A percentile compares a stretch with the other conserved stretches of the same genome.
These are phyloP conservation scores for Amphimedon queenslandica DNA, from an alignment of 37 sponge, comb jelly and placozoan genomes.

Conservation along the genomic window DNA sequence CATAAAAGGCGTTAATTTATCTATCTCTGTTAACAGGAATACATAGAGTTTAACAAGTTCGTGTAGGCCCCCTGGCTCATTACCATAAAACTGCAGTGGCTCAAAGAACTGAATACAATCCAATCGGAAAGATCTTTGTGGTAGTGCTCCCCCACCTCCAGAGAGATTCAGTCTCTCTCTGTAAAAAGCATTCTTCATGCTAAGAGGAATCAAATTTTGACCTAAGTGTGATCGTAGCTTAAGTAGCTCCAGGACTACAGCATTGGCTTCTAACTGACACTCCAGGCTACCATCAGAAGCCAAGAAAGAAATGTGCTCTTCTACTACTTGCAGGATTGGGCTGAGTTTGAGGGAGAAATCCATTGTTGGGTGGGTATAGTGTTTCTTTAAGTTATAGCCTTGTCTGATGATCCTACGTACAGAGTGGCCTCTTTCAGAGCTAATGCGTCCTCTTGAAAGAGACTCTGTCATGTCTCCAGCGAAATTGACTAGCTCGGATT, in stretches of 20 bases:
- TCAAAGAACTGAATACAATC: slow-evolving; percentile 71
- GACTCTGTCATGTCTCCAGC: no score
- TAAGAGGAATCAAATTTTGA: slow-evolving; percentile 32
- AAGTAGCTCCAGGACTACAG: slow-evolving; percentile 48
- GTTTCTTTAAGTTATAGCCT: neutral
- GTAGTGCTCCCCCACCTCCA: neutral
- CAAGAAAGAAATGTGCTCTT: slow-evolving; percentile 29
- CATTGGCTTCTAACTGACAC: slow-evolving; percentile 35
- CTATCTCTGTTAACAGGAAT: slow-evolving; percentile 40
- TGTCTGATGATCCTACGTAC: neutral
- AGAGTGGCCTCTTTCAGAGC: neutral
- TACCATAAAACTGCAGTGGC: slow-evolving; percentile 55
- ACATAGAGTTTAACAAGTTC: slow-evolving; percentile 63
- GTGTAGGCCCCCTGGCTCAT: slow-evolving; percentile 10
- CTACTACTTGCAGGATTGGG: neutral
- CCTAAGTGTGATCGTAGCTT: slow-evolving; percentile 49
- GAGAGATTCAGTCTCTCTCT: slow-evolving; percentile 38
- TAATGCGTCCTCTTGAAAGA: neutral
- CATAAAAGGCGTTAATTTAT: slow-evolving; percentile 32
- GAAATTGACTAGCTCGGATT: no score
- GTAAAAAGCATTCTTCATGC: slow-evolving; percentile 59
- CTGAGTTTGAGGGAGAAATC: neutral
- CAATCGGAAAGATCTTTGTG: slow-evolving; percentile 46
- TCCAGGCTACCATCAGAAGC: slow-evolving; percentile 37
- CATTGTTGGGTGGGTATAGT: neutral